Evolutionary conservation across 2,888 invertebrate genomes (phyloP).

Genomic region (Hypolimnas misippus): DNA sequence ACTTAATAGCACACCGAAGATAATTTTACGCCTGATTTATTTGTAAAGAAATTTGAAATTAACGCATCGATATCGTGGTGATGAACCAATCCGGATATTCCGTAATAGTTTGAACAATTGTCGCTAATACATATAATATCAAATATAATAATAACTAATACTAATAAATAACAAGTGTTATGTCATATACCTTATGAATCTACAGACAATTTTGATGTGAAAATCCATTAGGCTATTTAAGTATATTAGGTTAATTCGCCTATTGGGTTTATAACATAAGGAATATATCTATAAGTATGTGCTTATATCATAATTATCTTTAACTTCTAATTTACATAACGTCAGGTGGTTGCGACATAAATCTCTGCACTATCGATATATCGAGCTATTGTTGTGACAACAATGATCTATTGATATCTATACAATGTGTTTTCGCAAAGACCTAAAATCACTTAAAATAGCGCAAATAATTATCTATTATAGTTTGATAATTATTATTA

Average conservation of each 20-base stretch:
- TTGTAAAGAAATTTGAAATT: slow-evolving; percentile 13
- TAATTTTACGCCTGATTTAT: slow-evolving; percentile 20
- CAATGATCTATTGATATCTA: slow-evolving; percentile 19
- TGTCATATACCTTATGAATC: too few relatives aligned
- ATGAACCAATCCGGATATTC: slow-evolving; percentile 11
- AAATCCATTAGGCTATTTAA: too few relatives aligned
- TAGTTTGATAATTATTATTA: background rate
- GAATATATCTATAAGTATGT: background rate
- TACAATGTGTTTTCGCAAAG: slow-evolving; percentile 12
- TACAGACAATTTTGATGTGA: too few relatives aligned
- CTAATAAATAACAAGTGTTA: background rate
- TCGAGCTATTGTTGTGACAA: slow-evolving; percentile 18
- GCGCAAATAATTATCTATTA: slow-evolving; percentile 1
- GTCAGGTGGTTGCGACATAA: background rate
- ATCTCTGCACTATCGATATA: background rate
- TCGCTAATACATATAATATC: background rate
- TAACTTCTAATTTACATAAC: background rate
- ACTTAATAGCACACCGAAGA: slow-evolving; percentile 9
- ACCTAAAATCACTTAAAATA: background rate
- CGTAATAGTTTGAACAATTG: slow-evolving; percentile 18
- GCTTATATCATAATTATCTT: background rate
- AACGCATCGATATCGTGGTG: slow-evolving; percentile 4
- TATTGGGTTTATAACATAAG: too few relatives aligned
- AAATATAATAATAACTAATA: background rate
- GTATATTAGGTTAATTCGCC: too few relatives aligned